phyloP scores from a whole-genome alignment of 2,888 invertebrate species.

The Dermolepida albohirtum region DNA sequence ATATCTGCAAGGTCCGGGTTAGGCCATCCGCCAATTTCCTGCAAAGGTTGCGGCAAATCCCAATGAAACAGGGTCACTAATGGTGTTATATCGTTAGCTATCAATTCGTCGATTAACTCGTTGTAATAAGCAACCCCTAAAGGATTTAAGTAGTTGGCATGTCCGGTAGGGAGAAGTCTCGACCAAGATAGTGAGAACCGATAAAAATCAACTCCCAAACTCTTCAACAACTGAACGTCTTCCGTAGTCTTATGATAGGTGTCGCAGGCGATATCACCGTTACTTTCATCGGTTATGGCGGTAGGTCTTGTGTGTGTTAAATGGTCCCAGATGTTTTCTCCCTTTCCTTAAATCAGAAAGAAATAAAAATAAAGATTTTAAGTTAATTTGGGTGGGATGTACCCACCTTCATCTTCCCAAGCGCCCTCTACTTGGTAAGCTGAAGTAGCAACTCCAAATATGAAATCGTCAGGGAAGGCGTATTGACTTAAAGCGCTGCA shows the following conservation, averaged over 20 bases:
- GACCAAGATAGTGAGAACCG: slow-evolving; percentile 73
- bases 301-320: slow-evolving; percentile 62
- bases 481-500: not conserved
- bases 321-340: slow-evolving; percentile 68
- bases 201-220: slow-evolving; percentile 63
- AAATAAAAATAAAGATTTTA: not conserved
- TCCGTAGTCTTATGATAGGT: slow-evolving; percentile 54
- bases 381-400: not conserved
- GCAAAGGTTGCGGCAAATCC: slow-evolving; percentile 72
- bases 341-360: slow-evolving; percentile 62
- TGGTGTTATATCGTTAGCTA: slow-evolving; percentile 68
- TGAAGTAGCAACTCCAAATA: slow-evolving; percentile 53
- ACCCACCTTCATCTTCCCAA: slow-evolving; percentile 45
- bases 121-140: slow-evolving; percentile 74
- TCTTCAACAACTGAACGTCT: slow-evolving; percentile 52
- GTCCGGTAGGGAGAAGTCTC: slow-evolving; percentile 72
- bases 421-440: slow-evolving; percentile 51
- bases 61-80: slow-evolving; percentile 74
- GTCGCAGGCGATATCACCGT: slow-evolving; percentile 56
- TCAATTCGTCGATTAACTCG: slow-evolving; percentile 70
- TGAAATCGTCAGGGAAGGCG: slow-evolving; percentile 44
- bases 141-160: slow-evolving; percentile 69
- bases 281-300: slow-evolving; percentile 49
- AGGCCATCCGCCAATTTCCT: slow-evolving; percentile 74
- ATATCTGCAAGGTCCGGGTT: slow-evolving; percentile 69